Evolutionary conservation across 2,113 vertebrate genomes (phyloP).

Genomic region (Sylvia atricapilla): DNA sequence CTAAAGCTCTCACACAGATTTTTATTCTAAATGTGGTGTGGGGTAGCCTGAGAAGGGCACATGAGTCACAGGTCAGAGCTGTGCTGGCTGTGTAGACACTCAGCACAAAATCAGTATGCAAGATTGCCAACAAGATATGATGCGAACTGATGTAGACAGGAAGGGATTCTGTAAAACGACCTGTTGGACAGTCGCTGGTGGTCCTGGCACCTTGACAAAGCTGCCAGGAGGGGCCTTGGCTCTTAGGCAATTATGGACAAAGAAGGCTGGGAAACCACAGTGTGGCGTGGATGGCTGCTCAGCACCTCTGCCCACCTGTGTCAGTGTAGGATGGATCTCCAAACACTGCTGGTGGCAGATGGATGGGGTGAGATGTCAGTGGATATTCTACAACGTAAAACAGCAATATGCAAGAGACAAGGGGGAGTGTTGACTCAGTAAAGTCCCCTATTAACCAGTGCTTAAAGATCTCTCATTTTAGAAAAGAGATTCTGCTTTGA

Average conservation of each 20-base stretch:
- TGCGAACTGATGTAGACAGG: background rate
- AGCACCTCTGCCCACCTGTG: background rate
- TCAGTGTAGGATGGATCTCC: background rate
- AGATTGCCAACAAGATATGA: background rate
- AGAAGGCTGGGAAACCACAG: background rate
- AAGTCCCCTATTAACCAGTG: background rate
- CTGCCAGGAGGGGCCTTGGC: background rate
- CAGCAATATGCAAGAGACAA: background rate
- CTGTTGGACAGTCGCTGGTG: background rate
- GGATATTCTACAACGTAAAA: background rate
- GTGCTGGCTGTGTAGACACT: background rate
- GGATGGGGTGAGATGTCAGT: background rate
- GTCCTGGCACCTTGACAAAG: background rate
- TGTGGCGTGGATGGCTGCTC: background rate
- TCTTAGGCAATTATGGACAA: fast-evolving
- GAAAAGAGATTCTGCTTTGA: background rate
- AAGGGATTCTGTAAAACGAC: background rate
- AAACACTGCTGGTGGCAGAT: background rate
- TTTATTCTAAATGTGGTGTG: background rate
- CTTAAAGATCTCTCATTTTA: background rate
- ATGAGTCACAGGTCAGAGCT: background rate
- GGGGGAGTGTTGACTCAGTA: background rate
- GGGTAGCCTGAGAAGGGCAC: background rate
- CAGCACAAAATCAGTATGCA: background rate
- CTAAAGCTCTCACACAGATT: background rate